These are phyloP conservation scores for Parochlus steinenii DNA, from an alignment of 2,888 invertebrate species.

Conservation along the genomic window DNA sequence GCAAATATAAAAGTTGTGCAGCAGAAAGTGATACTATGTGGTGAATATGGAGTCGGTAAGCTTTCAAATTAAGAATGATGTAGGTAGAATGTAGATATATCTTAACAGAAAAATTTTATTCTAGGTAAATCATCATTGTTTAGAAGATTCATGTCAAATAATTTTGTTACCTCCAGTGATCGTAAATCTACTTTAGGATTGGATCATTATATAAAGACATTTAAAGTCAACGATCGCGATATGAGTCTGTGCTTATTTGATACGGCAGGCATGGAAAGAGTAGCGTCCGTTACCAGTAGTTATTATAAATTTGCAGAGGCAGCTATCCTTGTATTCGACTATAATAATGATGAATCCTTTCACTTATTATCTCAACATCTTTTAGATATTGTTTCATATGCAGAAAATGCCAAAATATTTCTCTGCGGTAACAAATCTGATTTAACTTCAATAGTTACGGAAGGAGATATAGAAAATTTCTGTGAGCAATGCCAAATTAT, in stretches of 20 bases:
- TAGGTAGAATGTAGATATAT: no score
- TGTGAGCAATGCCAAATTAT: slow-evolving; percentile 86
- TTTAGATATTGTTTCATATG: slow-evolving; percentile 82
- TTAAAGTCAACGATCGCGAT: slow-evolving; percentile 54
- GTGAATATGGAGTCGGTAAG: slow-evolving; percentile 92
- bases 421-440: slow-evolving; percentile 87
- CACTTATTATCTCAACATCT: slow-evolving; percentile 83
- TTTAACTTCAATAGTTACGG: slow-evolving; percentile 46
- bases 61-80: no score
- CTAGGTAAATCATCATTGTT: slow-evolving; percentile 58
- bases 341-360: slow-evolving; percentile 84
- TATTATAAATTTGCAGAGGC: slow-evolving; percentile 94
- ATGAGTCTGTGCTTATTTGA: slow-evolving; percentile 90
- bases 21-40: slow-evolving; percentile 84
- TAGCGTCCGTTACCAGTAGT: slow-evolving; percentile 85
- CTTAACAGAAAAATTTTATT: no score
- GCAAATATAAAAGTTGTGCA: slow-evolving; percentile 69
- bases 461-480: slow-evolving; percentile 77
- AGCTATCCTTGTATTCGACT: slow-evolving; percentile 77
- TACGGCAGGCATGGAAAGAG: slow-evolving; percentile 92
- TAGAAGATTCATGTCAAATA: slow-evolving; percentile 74
- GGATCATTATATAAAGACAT: slow-evolving; percentile 77
- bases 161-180: slow-evolving; percentile 69
- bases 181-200: slow-evolving; percentile 77
- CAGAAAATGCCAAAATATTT: slow-evolving; percentile 90